Evolutionary conservation across 2,113 vertebrate species (phyloP), one percentile per base, ranked within the genome.

Genomic region (Callithrix jacchus): DNA sequence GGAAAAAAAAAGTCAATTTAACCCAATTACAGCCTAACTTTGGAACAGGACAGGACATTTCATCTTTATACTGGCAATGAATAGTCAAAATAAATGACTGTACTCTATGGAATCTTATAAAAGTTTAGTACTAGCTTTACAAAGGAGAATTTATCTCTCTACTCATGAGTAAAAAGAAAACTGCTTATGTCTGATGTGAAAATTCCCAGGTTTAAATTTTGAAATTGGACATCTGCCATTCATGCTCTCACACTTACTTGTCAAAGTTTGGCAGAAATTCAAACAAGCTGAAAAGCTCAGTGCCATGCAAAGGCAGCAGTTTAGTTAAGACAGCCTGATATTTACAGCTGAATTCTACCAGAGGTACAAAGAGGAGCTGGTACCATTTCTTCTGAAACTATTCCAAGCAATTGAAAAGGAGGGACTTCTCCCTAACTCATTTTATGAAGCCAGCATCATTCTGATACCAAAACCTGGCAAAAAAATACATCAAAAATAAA

Each of bases 21-120:
- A 89, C 49, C 54, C 61, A 97, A 94, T 94, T 93, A 76, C 23
- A 66, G 49, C 11, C 64, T 93, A 91, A 90, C 81, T 96, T 89
- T 92, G 56, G 83, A 76, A 79, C 10, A 90, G 76, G 42, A 86
- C 25, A 87, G n/a, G 85, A 71, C 37, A 95, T 96, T 96, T 92
- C 66, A 81, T 68, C 89, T 93, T 87, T 81, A 80, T 27, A 81
- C 8, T 90, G 37, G 56, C 35, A 91, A 74, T 54, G 47, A 92
- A 70, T 0, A 95, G 12, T 86, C 40, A 45, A 71, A 81, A 89
- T 20, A 87, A 95, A 89, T 58, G 2, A 79, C 64, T 80, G 58
- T 76, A 56, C 56, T 58, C 27, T 68, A 71, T 18, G 9, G 40
- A 92, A 76, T 52, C 52, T 64, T 56, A 85, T 30, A 82, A 71